Conservation (phyloP, 2,888 invertebrate species). For the Himalopsyche kuldschensis region DNA sequence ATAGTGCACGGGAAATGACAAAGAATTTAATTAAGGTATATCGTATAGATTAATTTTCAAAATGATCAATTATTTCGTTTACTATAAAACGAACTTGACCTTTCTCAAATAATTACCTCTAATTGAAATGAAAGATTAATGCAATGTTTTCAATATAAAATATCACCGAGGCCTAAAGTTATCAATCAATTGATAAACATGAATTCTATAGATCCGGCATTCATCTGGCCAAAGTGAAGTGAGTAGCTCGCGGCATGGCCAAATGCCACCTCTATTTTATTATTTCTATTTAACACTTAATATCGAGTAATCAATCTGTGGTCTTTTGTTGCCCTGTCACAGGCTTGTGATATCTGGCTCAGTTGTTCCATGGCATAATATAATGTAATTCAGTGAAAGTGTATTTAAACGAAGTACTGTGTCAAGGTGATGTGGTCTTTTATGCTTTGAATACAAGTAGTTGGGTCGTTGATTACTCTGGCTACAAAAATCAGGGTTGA, state of each 20-base stretch:
- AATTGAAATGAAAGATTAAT: neutral
- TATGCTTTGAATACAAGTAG: neutral
- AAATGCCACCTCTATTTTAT: neutral
- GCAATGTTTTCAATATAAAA: neutral
- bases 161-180: neutral
- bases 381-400: conserved; percentile 3
- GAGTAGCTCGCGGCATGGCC: conserved; percentile 1
- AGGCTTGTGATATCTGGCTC: neutral
- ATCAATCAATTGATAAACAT: neutral
- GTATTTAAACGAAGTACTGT: neutral
- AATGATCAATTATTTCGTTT: neutral
- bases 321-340: neutral
- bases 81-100: neutral
- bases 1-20: too few species aligned
- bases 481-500: neutral
- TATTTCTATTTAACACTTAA: conserved; percentile 1
- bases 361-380: neutral
- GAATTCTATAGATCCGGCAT: neutral
- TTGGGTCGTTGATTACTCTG: neutral
- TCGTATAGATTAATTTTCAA: too few species aligned
- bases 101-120: neutral
- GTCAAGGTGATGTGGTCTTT: conserved; percentile 3
- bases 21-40: too few species aligned
- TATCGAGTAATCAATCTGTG: conserved; percentile 11
- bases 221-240: neutral